phyloP scores from a whole-genome alignment of 2,113 vertebrate genomes.

The Lichenostomus cassidix region DNA sequence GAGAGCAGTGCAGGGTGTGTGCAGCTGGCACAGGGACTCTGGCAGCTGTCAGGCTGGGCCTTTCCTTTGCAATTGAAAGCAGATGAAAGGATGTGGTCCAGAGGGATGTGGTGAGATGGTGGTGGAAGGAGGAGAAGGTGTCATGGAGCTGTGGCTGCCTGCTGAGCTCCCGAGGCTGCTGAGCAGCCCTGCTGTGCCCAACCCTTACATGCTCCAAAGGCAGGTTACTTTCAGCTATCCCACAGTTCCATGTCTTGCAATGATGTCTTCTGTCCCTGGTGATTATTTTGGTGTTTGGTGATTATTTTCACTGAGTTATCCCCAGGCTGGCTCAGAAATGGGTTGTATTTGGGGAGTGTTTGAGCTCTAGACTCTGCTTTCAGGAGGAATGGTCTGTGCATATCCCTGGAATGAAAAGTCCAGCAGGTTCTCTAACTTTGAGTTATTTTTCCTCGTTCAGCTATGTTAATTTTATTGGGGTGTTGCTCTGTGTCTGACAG shows the following conservation, averaged over 20 bases:
- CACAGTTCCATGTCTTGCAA: background rate
- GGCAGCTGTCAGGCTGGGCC: background rate
- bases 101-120: background rate
- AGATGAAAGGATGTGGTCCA: background rate
- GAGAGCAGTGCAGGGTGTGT: background rate
- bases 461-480: background rate
- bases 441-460: background rate
- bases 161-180: background rate
- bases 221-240: background rate
- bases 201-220: background rate
- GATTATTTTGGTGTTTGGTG: background rate
- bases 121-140: background rate
- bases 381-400: background rate
- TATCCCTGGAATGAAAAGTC: background rate
- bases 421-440: background rate
- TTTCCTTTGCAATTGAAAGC: background rate
- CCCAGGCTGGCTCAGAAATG: background rate
- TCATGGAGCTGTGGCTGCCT: background rate
- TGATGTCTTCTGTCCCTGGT: background rate
- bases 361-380: background rate
- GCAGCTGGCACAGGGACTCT: background rate
- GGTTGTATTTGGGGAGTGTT: background rate
- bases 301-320: background rate
- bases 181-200: background rate
- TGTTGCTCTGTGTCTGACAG: background rate